A percentile compares a stretch with the other conserved stretches of the same genome.
These are phyloP conservation scores for Toxonevra muliebris DNA, from an alignment of 2,888 invertebrate species.

Conservation along the genomic window DNA sequence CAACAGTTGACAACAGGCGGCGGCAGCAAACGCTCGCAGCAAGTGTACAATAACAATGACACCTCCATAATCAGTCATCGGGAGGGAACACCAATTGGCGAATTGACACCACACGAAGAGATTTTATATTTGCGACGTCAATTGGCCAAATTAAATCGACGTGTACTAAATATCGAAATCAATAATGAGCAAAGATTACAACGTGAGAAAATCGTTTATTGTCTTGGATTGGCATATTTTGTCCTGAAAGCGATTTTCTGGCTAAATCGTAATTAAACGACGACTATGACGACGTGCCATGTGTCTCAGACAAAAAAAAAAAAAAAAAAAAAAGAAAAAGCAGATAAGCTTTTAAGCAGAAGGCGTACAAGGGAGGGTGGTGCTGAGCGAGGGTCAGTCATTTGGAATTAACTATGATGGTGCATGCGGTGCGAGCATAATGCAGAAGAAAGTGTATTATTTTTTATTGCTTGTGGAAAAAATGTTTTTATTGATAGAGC, in stretches of 20 bases:
- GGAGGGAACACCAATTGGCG: slow-evolving; percentile 76
- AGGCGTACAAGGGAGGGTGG: slow-evolving; percentile 4
- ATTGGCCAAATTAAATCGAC: slow-evolving; percentile 85
- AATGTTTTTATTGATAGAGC: background rate
- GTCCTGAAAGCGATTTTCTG: slow-evolving; percentile 86
- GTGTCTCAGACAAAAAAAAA: background rate
- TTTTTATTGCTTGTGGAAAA: background rate
- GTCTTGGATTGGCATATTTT: slow-evolving; percentile 85
- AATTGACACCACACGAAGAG: slow-evolving; percentile 80
- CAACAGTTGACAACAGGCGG: slow-evolving; percentile 57
- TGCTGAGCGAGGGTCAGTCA: slow-evolving; percentile 2
- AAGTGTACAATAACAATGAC: slow-evolving; percentile 52
- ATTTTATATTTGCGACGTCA: slow-evolving; percentile 84
- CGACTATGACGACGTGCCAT: background rate
- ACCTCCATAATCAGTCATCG: slow-evolving; percentile 63
- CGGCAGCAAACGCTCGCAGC: slow-evolving; percentile 54
- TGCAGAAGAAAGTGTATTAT: slow-evolving; percentile 8
- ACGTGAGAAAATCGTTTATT: slow-evolving; percentile 86
- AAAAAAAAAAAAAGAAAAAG: background rate
- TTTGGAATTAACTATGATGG: background rate
- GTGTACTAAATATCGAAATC: slow-evolving; percentile 86
- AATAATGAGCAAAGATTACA: slow-evolving; percentile 85
- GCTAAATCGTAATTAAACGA: slow-evolving; percentile 72
- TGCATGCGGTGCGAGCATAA: background rate
- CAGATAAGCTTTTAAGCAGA: background rate